Conservation (phyloP, 2,113 vertebrate genomes). For the Ancistrus triradiatus region DNA sequence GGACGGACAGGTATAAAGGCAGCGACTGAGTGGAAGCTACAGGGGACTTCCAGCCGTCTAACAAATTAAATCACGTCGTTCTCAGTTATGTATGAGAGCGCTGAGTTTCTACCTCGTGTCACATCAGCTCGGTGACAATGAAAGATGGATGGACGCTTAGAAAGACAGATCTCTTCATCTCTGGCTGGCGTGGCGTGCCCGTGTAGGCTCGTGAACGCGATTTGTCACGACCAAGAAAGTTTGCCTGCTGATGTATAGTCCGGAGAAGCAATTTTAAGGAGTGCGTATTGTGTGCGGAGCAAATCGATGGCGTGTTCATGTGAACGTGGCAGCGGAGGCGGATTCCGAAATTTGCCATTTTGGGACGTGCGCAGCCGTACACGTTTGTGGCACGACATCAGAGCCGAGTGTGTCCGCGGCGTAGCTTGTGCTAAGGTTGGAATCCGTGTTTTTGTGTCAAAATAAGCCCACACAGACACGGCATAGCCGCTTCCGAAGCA, state of each 20-base stretch:
- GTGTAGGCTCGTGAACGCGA: not conserved
- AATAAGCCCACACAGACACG: not conserved
- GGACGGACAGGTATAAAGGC: slow-evolving; percentile 29
- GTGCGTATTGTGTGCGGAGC: not conserved
- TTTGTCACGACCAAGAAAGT: not conserved
- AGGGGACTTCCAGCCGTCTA: slow-evolving; percentile 27
- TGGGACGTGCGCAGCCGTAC: too few relatives aligned
- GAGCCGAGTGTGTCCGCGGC: too few relatives aligned
- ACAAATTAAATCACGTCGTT: slow-evolving; percentile 39
- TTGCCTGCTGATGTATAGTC: not conserved
- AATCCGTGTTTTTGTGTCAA: not conserved
- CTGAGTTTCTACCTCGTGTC: slow-evolving; percentile 27
- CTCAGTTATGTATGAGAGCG: slow-evolving; percentile 19
- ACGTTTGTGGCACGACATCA: too few relatives aligned
- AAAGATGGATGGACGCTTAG: not conserved
- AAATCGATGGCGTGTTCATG: too few relatives aligned
- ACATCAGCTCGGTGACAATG: slow-evolving; percentile 22
- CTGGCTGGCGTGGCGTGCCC: not conserved
- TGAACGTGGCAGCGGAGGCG: not conserved
- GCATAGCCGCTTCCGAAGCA: slow-evolving; percentile 23
- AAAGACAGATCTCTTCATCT: not conserved
- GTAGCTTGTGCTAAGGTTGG: too few relatives aligned
- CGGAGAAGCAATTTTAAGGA: not conserved
- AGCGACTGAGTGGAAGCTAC: slow-evolving; percentile 26
- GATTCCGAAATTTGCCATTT: too few relatives aligned